Base-by-base conservation (phyloP, 2,888 invertebrate genomes). In the Ceramica pisi region DNA sequence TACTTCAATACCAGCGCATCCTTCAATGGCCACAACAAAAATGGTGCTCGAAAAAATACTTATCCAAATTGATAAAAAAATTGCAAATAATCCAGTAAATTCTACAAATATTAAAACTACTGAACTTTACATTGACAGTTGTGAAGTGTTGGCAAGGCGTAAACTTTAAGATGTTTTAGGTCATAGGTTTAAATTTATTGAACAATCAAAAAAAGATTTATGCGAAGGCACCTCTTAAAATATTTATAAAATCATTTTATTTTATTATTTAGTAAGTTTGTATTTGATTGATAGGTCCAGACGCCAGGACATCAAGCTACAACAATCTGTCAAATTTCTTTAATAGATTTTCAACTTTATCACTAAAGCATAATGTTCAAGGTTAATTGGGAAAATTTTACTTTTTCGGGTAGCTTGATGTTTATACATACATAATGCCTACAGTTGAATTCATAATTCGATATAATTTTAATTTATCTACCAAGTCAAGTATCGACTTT, bases 1-100 rank as follows among this genome's bases (percentile, higher is more conserved):
- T 79, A 86, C 91, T 3, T 93, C 95, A 1, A 92, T 95, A 75
- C 94, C 95, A n/a, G 93, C 94, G 4, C 88, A 93, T 67, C 92
- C 94, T 1, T 94, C 94, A 1, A 74, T 95, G 55, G 69, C 75
- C 2, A 93, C 94, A 1, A 95, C 95, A 38, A 85, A 90, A 71
- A 72, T 84, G 2, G 92, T 95, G 7, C 88, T 96, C 12, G 91
- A 93, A 78, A 92, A 90, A 73, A 64, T 94, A 26, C 80, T 93
- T 10, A 86, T 87, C 46, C 90, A 91, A 84, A 88, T 94, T 57
- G 87, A 91, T 41, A 92, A 90, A 70, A 91, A 88, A 66, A 71
- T 82, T 3, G 81, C 87, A 16, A 87, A 86, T 23, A 72, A 84
- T 14, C 67, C 86, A 6, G 71, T 83, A 60, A 87, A 90, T 72